Base-by-base conservation (phyloP, 2,888 invertebrate species). In the Conops quadrifasciatus region DNA sequence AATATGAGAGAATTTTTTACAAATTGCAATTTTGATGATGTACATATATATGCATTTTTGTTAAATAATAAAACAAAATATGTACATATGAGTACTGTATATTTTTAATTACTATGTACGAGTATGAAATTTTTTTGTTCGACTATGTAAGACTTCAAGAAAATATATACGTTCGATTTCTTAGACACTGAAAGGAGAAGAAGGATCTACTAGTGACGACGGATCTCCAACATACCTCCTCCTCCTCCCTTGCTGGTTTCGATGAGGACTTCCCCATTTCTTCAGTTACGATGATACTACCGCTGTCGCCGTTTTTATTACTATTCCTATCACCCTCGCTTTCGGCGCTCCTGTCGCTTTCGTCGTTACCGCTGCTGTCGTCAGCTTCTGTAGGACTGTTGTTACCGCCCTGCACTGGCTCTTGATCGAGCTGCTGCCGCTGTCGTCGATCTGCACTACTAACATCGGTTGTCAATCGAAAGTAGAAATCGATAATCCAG, bases 401-500 rank as follows among this genome's bases (percentile, higher is more conserved):
- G 58, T 21, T 30, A 36, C 71, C 76, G 68, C 58, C 72, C 69
- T 63, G 69, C 30, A 30, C 53, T 63, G 67, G 66, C 59, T 68
- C 68, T 64, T 60, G 68, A 43, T 53, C 71, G 65, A 65, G 69
- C 11, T 66, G 66, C 62, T 9, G 62, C 5, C 4, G 65, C 36
- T 36, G 36, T 2, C 4, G 65, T 24, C 43, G 58, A 28, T 60
- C 60, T 51, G 2, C 67, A 13, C 43, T 67, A 43, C 58, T 53
- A 45, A 4, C 36, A 36, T 58, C 67, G 58, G 56, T 69, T 67
- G 78, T 79, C 73, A 79, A 64, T 75, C 77, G 73, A 51, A 71
- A 51, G 72, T 77, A 78, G 66, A 75, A 75, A 47, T 78, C 75
- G 72, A 77, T 67, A 21, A 80, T 74, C 81, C 82, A 82, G 49